Conservation (phyloP, 2,888 invertebrate species). For the Oxytorus armatus region DNA sequence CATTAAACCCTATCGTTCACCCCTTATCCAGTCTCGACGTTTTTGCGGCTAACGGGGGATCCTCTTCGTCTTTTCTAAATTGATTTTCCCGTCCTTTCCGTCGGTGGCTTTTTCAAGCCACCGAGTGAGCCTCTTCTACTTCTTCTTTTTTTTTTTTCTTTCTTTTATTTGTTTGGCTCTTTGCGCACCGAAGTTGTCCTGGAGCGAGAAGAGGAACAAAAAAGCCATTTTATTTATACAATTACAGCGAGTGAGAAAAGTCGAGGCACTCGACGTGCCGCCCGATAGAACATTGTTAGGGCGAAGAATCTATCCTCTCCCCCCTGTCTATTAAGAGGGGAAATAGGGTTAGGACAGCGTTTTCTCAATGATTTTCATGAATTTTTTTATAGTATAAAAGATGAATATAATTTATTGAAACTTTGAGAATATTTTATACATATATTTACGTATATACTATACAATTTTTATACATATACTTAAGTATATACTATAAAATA, state of each 20-base stretch:
- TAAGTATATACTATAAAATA: too few species aligned
- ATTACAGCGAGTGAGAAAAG: conserved; percentile 3
- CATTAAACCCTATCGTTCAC: conserved; percentile 54
- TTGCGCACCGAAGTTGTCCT: conserved; percentile 3
- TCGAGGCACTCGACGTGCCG: conserved; percentile 9
- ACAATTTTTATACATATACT: too few species aligned
- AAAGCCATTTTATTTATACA: conserved; percentile 19
- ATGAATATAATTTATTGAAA: too few species aligned
- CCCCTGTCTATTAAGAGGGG: too few species aligned
- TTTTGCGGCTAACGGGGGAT: conserved; percentile 40
- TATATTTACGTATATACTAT: too few species aligned
- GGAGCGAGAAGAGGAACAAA: not conserved
- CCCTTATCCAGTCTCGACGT: conserved; percentile 49
- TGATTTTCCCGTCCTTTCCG: conserved; percentile 44
- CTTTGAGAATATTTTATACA: too few species aligned
- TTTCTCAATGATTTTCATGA: too few species aligned
- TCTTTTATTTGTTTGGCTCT: conserved; percentile 2
- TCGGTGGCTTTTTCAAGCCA: conserved; percentile 16
- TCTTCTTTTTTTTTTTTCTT: too few species aligned
- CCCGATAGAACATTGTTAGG: not conserved
- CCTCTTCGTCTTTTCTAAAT: conserved; percentile 58
- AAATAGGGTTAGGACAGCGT: too few species aligned
- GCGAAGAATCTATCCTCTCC: not conserved
- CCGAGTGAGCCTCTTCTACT: not conserved
- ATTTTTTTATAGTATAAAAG: too few species aligned